Evolutionary conservation across 2,888 invertebrate species (phyloP), one percentile per base, ranked within the genome.

Genomic region (Caenorhabditis becei): DNA sequence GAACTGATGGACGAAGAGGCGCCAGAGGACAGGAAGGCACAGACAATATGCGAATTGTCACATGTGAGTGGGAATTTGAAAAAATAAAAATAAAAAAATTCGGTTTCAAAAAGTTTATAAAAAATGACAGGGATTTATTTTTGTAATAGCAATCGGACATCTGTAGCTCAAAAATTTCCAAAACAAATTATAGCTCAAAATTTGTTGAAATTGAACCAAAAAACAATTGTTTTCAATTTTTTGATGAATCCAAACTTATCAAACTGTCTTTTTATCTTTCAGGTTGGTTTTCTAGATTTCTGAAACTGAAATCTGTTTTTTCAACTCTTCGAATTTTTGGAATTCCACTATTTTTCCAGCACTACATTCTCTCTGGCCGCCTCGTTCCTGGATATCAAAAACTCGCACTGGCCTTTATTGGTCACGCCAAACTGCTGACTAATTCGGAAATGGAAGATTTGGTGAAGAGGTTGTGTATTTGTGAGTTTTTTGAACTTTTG

Each of bases 1-100:
- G 49, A 66, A 54, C 3, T 70, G 24, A 58, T 80, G 74, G 63
- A 70, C 4, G 65, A 66, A 0, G 65, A 70, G n/a, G 80, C 75
- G 11, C 53, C 65, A 1, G 70, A 80, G 20, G 59, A 80, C 4
- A 65, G 59, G 37, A 80, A 71, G 18, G 70, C 61, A 7, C 44
- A 66, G 28, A 47, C 80, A 0, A 28, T 80, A 2, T 32, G 23
- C 23, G 80, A 80, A 26, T 37, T 63, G 1, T 59, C 80, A 20
- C 75, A 80, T 80, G 80, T 79, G 24, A 61, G 70, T 49, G 7
- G 41, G 14, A 41, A 11, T 14, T 16, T 10, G 41, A 11, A 41
- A 14, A 2, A 41, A 41, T 10, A 41, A 41, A 41, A 41, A 10
- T 7, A 32, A 32, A 32, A 41, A 41, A 41, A 14, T 41, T 41